phyloP scores from a whole-genome alignment of 2,888 invertebrate species.

The Dynastes tityus region DNA sequence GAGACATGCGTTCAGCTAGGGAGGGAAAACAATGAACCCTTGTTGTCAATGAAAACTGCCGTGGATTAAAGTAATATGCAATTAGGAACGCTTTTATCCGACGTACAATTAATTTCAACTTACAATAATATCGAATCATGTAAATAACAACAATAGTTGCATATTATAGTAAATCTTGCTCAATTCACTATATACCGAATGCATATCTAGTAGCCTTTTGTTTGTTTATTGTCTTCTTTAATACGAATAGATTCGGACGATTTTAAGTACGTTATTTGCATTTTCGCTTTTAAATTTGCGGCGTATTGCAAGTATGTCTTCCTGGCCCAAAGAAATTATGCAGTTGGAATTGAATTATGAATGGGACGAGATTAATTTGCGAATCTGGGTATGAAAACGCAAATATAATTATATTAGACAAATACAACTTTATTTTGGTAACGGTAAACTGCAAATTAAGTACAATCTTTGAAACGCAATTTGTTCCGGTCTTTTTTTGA shows the following conservation, averaged over 20 bases:
- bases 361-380: slow-evolving; percentile 62
- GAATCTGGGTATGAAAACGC: slow-evolving; percentile 65
- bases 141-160: too few species aligned
- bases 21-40: not conserved
- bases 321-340: slow-evolving; percentile 58
- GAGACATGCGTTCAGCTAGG: slow-evolving; percentile 9
- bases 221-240: slow-evolving; percentile 8
- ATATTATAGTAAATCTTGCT: not conserved
- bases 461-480: too few species aligned
- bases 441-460: too few species aligned
- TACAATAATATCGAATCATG: too few species aligned
- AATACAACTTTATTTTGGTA: too few species aligned
- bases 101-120: too few species aligned
- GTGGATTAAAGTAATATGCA: too few species aligned
- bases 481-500: too few species aligned
- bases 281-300: slow-evolving; percentile 7
- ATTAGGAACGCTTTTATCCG: too few species aligned
- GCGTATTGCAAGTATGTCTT: slow-evolving; percentile 45
- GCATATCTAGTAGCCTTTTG: not conserved
- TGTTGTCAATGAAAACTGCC: slow-evolving; percentile 1
- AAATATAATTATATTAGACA: too few species aligned
- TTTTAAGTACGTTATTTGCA: not conserved
- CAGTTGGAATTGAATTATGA: slow-evolving; percentile 62
- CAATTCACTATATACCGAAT: too few species aligned
- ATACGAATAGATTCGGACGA: not conserved